phyloP scores from a whole-genome alignment of 2,888 invertebrate species.

The Itoplectis maculator region DNA sequence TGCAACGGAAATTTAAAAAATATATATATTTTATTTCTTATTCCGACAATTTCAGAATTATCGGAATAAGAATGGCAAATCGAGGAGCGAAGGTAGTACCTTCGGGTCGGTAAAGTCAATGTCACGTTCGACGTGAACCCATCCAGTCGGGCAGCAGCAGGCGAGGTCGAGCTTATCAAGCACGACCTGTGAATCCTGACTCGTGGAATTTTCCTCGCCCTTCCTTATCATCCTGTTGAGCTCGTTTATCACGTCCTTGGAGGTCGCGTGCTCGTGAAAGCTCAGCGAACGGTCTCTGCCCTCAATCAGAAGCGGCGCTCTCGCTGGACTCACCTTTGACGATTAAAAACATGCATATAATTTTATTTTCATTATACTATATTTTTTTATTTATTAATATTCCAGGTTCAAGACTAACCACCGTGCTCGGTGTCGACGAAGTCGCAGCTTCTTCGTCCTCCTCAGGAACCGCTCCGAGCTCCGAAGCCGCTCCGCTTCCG shows the following conservation, averaged over 20 bases:
- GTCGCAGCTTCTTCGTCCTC: constrained; percentile 88
- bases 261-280: constrained; percentile 91
- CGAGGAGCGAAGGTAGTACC: too few species aligned
- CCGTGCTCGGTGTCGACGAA: constrained; percentile 90
- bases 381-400: background rate
- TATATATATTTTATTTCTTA: too few species aligned
- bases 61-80: too few species aligned
- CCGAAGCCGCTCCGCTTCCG: constrained; percentile 75
- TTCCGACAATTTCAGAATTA: background rate
- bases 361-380: too few species aligned
- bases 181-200: constrained; percentile 77
- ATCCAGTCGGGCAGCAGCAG: constrained; percentile 90
- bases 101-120: constrained; percentile 92
- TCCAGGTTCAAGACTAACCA: constrained; percentile 85
- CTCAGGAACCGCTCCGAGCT: constrained; percentile 87
- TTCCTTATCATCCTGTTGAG: constrained; percentile 88
- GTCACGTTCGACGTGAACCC: constrained; percentile 92
- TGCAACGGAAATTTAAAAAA: too few species aligned
- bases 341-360: background rate
- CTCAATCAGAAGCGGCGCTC: constrained; percentile 79
- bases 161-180: constrained; percentile 87
- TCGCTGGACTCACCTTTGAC: constrained; percentile 80
- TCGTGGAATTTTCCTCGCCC: constrained; percentile 84
- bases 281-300: constrained; percentile 87
- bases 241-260: constrained; percentile 91